phyloP scores from a whole-genome alignment of 2,888 invertebrate species.

The Zygothrica quintamaculata region DNA sequence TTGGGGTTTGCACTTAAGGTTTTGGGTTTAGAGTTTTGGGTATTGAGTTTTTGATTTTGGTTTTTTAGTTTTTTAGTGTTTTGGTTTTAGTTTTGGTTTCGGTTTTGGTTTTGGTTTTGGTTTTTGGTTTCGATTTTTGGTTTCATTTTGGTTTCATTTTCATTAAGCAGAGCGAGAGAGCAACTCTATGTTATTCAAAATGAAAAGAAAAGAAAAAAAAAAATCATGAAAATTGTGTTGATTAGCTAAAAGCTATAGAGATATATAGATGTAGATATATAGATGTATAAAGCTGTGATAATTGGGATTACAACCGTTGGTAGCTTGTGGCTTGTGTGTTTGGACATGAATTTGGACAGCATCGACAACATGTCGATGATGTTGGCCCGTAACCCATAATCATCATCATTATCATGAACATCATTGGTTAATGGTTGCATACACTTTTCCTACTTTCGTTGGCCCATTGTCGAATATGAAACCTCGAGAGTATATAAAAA shows the following conservation, averaged over 20 bases:
- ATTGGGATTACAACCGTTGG: conserved; percentile 72
- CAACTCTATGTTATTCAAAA: conserved; percentile 27
- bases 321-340: conserved; percentile 53
- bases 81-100: conserved; percentile 16
- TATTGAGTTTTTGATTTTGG: conserved; percentile 29
- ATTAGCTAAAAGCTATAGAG: conserved; percentile 30
- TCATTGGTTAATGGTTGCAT: conserved; percentile 58
- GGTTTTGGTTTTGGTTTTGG: conserved; percentile 12
- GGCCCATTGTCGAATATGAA: conserved; percentile 16
- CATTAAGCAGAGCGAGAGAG: conserved; percentile 33
- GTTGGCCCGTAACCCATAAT: conserved; percentile 37
- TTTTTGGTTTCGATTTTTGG: conserved; percentile 1
- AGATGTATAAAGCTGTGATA: conserved; percentile 56
- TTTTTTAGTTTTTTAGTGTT: too few species aligned
- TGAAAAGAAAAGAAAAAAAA: too few species aligned
- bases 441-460: conserved; percentile 62
- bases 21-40: conserved; percentile 5
- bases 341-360: conserved; percentile 9
- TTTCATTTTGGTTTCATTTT: conserved; percentile 37
- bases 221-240: conserved; percentile 53
- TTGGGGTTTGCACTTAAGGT: too few species aligned
- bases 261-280: too few species aligned
- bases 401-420: too few species aligned
- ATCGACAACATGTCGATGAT: conserved; percentile 9
- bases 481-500: conserved; percentile 62